Evolutionary conservation across 2,888 invertebrate genomes (phyloP).

Genomic region (Galerucella nymphaeae): DNA sequence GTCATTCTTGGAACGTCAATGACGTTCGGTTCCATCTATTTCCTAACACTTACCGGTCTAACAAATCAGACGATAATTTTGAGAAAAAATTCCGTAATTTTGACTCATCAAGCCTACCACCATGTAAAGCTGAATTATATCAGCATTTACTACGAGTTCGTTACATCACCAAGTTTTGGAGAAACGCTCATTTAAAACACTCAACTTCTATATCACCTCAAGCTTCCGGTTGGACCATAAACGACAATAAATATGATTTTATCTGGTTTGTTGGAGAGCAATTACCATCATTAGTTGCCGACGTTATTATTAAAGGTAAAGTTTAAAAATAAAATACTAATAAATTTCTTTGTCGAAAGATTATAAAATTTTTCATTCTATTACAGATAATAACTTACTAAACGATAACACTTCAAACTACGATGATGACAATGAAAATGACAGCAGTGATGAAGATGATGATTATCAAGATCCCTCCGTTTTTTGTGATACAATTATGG

Average conservation of each 20-base stretch:
- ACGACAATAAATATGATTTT: conserved; percentile 46
- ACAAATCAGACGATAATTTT: conserved; percentile 32
- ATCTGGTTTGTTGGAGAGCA: conserved; percentile 47
- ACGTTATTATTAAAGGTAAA: conserved; percentile 37
- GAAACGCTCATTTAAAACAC: conserved; percentile 46
- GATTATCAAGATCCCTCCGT: conserved; percentile 2
- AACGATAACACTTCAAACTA: background rate
- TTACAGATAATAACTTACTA: conserved; percentile 1
- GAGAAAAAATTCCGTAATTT: conserved; percentile 43
- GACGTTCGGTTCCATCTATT: conserved; percentile 40
- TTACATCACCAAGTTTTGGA: conserved; percentile 48
- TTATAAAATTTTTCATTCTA: background rate
- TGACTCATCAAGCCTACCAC: conserved; percentile 43
- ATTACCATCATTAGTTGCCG: conserved; percentile 46
- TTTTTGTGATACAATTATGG: background rate
- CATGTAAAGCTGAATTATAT: conserved; percentile 49
- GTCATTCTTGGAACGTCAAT: conserved; percentile 41
- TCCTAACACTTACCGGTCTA: conserved; percentile 32
- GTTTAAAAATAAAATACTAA: conserved; percentile 22
- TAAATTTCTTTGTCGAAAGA: conserved; percentile 16
- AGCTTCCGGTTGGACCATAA: conserved; percentile 31
- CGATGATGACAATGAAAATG: conserved; percentile 6
- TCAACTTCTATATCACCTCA: conserved; percentile 42
- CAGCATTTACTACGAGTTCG: conserved; percentile 47
- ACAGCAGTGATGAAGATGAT: conserved; percentile 3